Evolutionary conservation across 2,113 vertebrate genomes (phyloP).

Genomic region (Apteryx owenii): DNA sequence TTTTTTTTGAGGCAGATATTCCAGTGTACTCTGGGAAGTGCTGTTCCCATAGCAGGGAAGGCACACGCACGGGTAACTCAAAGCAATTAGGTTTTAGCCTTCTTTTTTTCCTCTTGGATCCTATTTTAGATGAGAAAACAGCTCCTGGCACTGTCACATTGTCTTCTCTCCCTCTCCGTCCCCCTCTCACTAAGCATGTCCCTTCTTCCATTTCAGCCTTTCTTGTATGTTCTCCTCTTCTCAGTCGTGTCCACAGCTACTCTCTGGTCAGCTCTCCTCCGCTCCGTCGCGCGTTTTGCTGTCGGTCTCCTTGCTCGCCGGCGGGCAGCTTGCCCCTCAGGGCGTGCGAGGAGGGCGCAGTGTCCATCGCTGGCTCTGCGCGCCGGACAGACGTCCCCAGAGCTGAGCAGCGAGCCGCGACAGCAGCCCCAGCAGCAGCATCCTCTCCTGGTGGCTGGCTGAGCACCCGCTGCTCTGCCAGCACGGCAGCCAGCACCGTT

Average conservation of each 20-base stretch:
- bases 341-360: background rate
- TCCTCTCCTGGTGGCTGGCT: accelerated
- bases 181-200: background rate
- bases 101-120: background rate
- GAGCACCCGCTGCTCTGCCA: background rate
- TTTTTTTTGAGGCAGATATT: background rate
- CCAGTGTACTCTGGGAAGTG: background rate
- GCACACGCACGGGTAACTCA: background rate
- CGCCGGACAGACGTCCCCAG: background rate
- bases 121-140: background rate
- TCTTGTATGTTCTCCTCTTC: accelerated
- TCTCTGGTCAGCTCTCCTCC: background rate
- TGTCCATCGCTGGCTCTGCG: constrained; percentile 1
- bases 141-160: background rate
- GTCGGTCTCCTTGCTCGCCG: background rate
- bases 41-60: background rate
- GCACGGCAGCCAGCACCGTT: accelerated
- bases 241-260: accelerated
- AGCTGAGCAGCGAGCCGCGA: background rate
- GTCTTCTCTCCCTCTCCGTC: background rate
- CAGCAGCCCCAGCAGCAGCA: background rate
- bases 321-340: background rate
- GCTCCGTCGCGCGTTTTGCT: background rate
- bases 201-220: background rate
- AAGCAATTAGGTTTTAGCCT: background rate